Evolutionary conservation across 1,140 invertebrate genomes (phyloP).

Genomic region (Platyscapa corneri): DNA sequence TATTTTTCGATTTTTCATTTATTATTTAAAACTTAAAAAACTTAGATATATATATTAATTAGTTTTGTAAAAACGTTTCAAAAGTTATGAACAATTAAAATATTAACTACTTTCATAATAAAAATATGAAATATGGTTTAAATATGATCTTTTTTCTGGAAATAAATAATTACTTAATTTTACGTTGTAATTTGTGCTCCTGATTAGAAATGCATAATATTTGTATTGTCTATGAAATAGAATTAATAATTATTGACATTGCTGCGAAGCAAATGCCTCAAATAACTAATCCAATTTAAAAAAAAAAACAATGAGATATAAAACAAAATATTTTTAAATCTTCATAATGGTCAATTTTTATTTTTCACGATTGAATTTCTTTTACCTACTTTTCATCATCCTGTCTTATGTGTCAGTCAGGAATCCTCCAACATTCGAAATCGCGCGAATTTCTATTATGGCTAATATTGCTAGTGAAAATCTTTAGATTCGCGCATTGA

Average conservation of each 20-base stretch:
- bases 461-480: background rate
- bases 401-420: constrained; percentile 18
- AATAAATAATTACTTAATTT: background rate
- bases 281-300: constrained; percentile 40
- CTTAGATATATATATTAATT: too few relatives aligned
- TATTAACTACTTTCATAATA: too few relatives aligned
- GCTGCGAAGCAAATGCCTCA: constrained; percentile 14
- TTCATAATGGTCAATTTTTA: too few relatives aligned
- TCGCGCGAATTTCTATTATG: constrained; percentile 39
- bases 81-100: too few relatives aligned
- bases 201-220: constrained; percentile 5
- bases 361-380: background rate
- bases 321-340: too few relatives aligned
- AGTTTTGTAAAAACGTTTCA: too few relatives aligned
- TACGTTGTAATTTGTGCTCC: background rate
- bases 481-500: background rate
- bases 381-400: constrained; percentile 42
- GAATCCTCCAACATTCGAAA: background rate
- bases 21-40: too few relatives aligned
- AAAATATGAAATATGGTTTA: background rate
- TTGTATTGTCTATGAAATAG: constrained; percentile 1
- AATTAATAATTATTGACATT: background rate
- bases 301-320: background rate
- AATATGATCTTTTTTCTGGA: constrained; percentile 6
- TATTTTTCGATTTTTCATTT: too few relatives aligned